Base-by-base conservation (phyloP, 1,140 invertebrate species). In the Cotesia chilonis region DNA sequence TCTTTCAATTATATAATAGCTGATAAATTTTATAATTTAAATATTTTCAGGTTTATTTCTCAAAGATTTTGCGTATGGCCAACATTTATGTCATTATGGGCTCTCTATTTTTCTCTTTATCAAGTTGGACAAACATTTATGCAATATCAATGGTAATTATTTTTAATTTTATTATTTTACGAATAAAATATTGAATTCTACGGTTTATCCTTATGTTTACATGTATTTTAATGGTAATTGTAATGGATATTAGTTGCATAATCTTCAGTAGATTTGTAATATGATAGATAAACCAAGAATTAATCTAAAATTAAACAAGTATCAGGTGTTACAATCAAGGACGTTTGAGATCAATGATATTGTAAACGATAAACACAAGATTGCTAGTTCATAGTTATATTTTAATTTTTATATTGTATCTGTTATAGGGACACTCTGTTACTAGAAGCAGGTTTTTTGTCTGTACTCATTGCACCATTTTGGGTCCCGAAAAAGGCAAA, bases 61-160 rank as follows among this genome's bases (percentile, higher is more conserved):
- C 90, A 90, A 77, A 90, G 87, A 77, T 89, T 91, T 73, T 92
- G 91, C 72, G 88, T 87, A 14, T 82, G 89, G 37, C 85, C 90
- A n/a, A 82, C 89, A n/a, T 94, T 93, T 84, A 86, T 88, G 17
- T 75, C 89, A 37, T 83, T 95, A 10, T 95, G 93, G 93, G 85
- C 90, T 20, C 82, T 93, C 0, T 95, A 95, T 84, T 91, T 91
- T 76, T 95, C 93, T 1, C 75, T 95, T 1, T 93, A 91, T 76
- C 91, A 94, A 87, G 90, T 95, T 75, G 93, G 93, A 28, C 92
- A 94, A 86, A 90, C 90, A 54, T 95, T 95, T 82, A 86, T 94
- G 77, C 91, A 89, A 88, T 93, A 92, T 79, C 92, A 93, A 83
- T 95, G 93, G 93, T 92, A 89, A 89, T 87, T 59, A 61, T 55